Conservation (phyloP, 1,140 invertebrate species). For the Cepaea nemoralis region DNA sequence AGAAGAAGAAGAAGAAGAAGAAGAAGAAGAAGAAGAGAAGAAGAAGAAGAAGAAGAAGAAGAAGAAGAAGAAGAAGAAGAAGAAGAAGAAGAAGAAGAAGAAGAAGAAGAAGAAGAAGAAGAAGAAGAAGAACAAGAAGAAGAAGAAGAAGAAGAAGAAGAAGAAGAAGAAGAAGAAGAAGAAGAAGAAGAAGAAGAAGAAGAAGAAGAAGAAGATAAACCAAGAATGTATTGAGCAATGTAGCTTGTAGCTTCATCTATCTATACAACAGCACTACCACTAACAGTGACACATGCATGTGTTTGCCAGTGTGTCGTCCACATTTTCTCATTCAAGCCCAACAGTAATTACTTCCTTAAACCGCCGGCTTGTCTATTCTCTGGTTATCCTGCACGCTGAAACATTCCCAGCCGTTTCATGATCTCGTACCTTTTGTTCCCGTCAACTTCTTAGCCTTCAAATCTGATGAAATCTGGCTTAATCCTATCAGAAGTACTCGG, state of each 20-base stretch:
- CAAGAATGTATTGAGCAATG: not conserved
- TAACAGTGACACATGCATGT: too few species aligned
- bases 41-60: not conserved
- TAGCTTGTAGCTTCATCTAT: too few species aligned
- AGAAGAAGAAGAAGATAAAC: too few species aligned
- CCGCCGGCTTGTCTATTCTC: not conserved
- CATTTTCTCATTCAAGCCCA: not conserved
- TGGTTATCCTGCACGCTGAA: not conserved
- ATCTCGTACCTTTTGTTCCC: not conserved
- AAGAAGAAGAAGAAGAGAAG: too few species aligned
- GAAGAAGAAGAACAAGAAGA: not conserved
- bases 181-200: not conserved
- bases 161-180: not conserved
- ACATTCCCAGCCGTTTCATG: not conserved
- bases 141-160: not conserved
- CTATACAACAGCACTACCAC: too few species aligned
- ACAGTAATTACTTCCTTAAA: not conserved
- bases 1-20: not conserved
- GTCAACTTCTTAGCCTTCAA: not conserved
- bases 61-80: not conserved
- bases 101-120: too few species aligned
- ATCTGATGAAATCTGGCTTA: not conserved
- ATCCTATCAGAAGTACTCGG: not conserved
- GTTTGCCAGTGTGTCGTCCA: too few species aligned
- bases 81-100: too few species aligned